phyloP scores from a whole-genome alignment of 2,113 vertebrate species.

The Xenotilapia flavipinnis region DNA sequence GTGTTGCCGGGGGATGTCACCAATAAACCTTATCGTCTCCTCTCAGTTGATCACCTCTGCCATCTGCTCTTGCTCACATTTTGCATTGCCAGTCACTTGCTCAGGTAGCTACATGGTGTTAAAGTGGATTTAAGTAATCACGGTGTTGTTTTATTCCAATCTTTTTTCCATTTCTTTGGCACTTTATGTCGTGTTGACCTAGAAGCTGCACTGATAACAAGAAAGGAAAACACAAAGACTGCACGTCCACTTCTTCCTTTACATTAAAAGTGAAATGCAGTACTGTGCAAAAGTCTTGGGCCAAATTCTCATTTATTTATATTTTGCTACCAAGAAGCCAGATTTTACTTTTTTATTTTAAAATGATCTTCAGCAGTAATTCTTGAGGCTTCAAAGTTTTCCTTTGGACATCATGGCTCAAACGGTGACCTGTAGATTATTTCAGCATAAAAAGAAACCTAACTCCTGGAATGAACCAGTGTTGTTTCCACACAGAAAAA shows the following conservation, averaged over 20 bases:
- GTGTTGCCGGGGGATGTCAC: slow-evolving; percentile 61
- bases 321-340: neutral
- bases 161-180: neutral
- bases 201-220: neutral
- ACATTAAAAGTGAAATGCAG: neutral
- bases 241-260: neutral
- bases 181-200: neutral
- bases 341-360: accelerated
- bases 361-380: neutral
- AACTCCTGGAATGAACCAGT: neutral
- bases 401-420: accelerated
- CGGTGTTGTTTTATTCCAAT: neutral
- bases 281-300: neutral
- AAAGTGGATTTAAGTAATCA: neutral
- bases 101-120: neutral
- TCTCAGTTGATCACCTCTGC: slow-evolving; percentile 39
- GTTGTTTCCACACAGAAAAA: neutral
- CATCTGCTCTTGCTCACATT: slow-evolving; percentile 47
- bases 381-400: neutral
- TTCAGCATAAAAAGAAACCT: neutral
- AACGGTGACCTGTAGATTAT: neutral
- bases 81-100: neutral
- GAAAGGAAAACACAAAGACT: neutral
- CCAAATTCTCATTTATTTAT: neutral
- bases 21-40: slow-evolving; percentile 57